A percentile compares a stretch with the other conserved stretches of the same genome.
Evolutionary conservation across 2,797 vertebrate species (phyloP).

Genomic region (Emys orbicularis): DNA sequence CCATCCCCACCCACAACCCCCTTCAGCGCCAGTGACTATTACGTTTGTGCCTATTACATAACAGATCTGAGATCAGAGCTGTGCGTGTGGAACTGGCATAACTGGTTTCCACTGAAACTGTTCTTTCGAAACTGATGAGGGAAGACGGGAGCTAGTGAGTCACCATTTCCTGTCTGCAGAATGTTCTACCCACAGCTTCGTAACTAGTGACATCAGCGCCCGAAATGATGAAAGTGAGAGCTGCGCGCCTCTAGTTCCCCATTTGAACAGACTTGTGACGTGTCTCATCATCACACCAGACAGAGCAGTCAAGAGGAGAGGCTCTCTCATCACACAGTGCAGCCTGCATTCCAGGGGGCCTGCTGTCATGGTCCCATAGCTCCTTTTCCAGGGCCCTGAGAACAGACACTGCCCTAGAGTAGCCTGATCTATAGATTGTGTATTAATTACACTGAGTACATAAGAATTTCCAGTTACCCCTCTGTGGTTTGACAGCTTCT

Average conservation of each 20-base stretch:
- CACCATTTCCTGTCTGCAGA: not conserved
- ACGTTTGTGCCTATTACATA: not conserved
- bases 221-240: accelerated
- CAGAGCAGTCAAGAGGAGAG: accelerated
- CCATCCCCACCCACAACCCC: accelerated
- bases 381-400: not conserved
- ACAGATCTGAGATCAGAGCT: conserved; percentile 9
- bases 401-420: accelerated
- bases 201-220: not conserved
- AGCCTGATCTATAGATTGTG: not conserved
- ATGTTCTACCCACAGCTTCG: accelerated
- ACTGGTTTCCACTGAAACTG: conserved; percentile 61
- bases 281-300: not conserved
- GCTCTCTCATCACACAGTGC: accelerated
- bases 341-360: not conserved
- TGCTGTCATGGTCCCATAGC: accelerated
- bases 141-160: not conserved
- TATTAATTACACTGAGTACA: not conserved
- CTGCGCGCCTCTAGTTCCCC: accelerated
- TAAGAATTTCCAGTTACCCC: not conserved
- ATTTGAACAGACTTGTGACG: accelerated
- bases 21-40: not conserved
- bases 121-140: conserved; percentile 27
- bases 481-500: not conserved
- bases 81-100: conserved; percentile 19